Percentiles rank a stretch among this genome's conserved stretches.
Conservation (phyloP, 2,797 vertebrate genomes). For the Pagetopsis macropterus region DNA sequence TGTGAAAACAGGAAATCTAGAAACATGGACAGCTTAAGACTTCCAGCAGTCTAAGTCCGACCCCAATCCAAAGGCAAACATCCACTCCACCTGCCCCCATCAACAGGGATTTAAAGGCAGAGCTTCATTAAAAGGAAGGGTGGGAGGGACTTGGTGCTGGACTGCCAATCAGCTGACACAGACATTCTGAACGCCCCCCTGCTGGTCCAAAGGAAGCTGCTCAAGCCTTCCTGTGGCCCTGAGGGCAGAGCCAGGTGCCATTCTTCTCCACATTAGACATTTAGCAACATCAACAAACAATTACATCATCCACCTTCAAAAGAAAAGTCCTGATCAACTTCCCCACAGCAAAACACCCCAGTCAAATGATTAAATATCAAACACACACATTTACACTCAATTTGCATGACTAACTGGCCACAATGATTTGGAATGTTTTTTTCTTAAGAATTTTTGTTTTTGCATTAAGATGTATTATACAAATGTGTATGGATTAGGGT, state of each 20-base stretch:
- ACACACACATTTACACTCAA: background rate
- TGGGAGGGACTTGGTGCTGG: slow-evolving; percentile 52
- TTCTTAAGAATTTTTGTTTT: background rate
- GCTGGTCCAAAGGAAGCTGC: slow-evolving; percentile 81
- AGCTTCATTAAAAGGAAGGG: slow-evolving; percentile 80
- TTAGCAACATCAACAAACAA: slow-evolving; percentile 38
- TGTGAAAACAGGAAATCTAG: slow-evolving; percentile 74
- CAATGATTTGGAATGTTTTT: slow-evolving; percentile 59
- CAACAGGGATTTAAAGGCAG: slow-evolving; percentile 74
- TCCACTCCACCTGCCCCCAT: slow-evolving; percentile 78
- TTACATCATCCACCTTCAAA: slow-evolving; percentile 18
- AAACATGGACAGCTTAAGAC: slow-evolving; percentile 61
- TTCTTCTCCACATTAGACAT: slow-evolving; percentile 42
- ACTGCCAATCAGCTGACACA: slow-evolving; percentile 57
- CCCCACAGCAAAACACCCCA: slow-evolving; percentile 14
- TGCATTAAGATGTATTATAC: slow-evolving; percentile 31
- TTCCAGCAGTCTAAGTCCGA: slow-evolving; percentile 46
- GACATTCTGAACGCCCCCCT: slow-evolving; percentile 43
- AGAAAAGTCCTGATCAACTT: slow-evolving; percentile 5
- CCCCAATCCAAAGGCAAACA: slow-evolving; percentile 70
- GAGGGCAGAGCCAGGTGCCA: slow-evolving; percentile 54
- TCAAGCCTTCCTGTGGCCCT: slow-evolving; percentile 80
- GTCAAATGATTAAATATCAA: slow-evolving; percentile 20
- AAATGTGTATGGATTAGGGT: background rate
- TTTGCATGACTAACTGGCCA: slow-evolving; percentile 15